Evolutionary conservation across 2,797 vertebrate genomes (phyloP), one percentile per base, ranked within the genome.

Genomic region (Neopelma chrysocephalum): DNA sequence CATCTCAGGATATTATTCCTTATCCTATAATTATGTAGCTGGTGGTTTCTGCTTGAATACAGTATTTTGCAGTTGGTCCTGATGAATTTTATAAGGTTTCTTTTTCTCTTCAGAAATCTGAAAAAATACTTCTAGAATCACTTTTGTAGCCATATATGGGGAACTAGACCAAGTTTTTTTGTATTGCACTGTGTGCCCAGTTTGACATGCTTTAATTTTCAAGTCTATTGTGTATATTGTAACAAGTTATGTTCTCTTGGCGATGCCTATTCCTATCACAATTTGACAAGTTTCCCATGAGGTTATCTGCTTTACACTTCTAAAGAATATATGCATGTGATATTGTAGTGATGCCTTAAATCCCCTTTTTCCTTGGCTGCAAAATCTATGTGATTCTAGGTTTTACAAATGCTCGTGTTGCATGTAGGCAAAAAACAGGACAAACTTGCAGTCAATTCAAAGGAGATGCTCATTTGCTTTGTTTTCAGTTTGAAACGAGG

Each of bases 101-200:
- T 72, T 80, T 66, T 64, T 40, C 40, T 50, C 10, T 26, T 42
- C 32, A 75, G 57, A 82, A 78, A 66, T 50, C 14, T 43, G 18
- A 53, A 93, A 79, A 82, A 81, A 25, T 2, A 23, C 12, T 48
- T 58, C n/a, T 73, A 25, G 8, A n/a, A 22, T 85, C 19, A 57
- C 15, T 43, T 62, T 51, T 61, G 5, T 20, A 26, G 16, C 66
- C 31, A 25, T 26, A 16, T 64, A 18, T 16, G 60, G 29, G 11
- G 25, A 73, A 36, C 26, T 54, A 40, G 22, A 66, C 18, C 12
- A 57, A 83, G 11, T 2, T 5, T 80, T 64, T 82, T 47, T 70
- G 9, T 31, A 51, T 17, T 47, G 17, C 0, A 1, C 3, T 51
- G 2, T 36, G 10, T 54, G 10, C 5, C 48, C 7, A 20, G 11